Conservation (phyloP, 2,113 vertebrate species). For the Falcunculus frontatus region DNA sequence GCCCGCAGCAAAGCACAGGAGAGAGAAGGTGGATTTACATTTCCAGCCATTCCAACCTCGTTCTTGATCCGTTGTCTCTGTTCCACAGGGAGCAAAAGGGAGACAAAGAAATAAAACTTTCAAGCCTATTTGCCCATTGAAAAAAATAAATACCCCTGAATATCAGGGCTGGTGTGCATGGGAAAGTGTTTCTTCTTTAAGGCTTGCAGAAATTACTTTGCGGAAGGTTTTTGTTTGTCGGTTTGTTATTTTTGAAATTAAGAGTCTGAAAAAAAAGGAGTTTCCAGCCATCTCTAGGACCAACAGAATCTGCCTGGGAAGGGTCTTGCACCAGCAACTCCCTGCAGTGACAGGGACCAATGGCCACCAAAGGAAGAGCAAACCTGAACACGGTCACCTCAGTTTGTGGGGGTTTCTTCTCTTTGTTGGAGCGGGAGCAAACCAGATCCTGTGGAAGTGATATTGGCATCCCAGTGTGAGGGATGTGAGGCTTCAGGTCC, state of each 20-base stretch:
- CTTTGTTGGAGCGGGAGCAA: background rate
- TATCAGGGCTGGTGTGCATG: background rate
- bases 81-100: background rate
- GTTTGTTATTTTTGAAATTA: background rate
- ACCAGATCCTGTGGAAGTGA: fast-evolving
- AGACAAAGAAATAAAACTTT: background rate
- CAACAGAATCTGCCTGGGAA: background rate
- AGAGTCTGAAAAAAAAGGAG: background rate
- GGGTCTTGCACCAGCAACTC: background rate
- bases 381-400: fast-evolving
- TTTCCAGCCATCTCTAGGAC: background rate
- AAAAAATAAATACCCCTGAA: background rate
- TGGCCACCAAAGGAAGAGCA: background rate
- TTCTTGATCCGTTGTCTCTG: background rate
- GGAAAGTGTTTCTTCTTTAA: background rate
- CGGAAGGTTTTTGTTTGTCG: background rate
- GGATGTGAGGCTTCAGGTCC: background rate
- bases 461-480: fast-evolving
- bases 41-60: background rate
- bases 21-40: background rate
- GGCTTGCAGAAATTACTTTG: background rate
- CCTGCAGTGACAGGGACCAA: background rate
- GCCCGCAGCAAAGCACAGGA: fast-evolving
- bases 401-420: background rate
- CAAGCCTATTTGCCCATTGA: background rate